Evolutionary conservation across 2,888 invertebrate species (phyloP).

Genomic region (Biston stratarius): DNA sequence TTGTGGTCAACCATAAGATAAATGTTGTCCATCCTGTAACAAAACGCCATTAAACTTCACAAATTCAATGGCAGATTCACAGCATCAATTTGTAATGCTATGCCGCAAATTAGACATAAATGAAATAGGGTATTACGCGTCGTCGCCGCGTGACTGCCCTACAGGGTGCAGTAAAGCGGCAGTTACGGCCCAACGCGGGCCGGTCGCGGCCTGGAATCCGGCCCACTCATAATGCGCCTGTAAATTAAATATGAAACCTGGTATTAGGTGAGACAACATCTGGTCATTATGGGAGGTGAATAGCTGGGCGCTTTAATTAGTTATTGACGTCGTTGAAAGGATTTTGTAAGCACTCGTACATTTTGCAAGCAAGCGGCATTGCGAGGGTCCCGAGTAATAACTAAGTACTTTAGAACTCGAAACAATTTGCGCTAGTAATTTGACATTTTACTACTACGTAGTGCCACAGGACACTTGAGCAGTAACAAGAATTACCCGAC

Average conservation of each 20-base stretch:
- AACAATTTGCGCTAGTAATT: too few species aligned
- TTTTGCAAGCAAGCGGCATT: neutral
- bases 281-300: constrained; percentile 38
- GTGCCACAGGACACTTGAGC: too few species aligned
- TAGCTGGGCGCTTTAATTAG: constrained; percentile 24
- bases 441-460: too few species aligned
- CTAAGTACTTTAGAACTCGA: too few species aligned
- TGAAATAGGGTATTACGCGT: constrained; percentile 63
- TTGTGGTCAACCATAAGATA: too few species aligned
- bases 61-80: constrained; percentile 28
- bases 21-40: neutral
- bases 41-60: constrained; percentile 8
- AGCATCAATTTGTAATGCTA: constrained; percentile 40
- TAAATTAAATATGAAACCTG: constrained; percentile 53
- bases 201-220: constrained; percentile 33
- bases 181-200: constrained; percentile 57
- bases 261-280: constrained; percentile 48
- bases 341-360: neutral
- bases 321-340: constrained; percentile 6
- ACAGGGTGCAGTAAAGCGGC: constrained; percentile 68
- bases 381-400: too few species aligned
- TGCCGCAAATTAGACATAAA: constrained; percentile 67
- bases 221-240: constrained; percentile 42
- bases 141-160: constrained; percentile 59
- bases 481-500: too few species aligned